Conservation (phyloP, 2,888 invertebrate species). For the Mythimna lalbum region DNA sequence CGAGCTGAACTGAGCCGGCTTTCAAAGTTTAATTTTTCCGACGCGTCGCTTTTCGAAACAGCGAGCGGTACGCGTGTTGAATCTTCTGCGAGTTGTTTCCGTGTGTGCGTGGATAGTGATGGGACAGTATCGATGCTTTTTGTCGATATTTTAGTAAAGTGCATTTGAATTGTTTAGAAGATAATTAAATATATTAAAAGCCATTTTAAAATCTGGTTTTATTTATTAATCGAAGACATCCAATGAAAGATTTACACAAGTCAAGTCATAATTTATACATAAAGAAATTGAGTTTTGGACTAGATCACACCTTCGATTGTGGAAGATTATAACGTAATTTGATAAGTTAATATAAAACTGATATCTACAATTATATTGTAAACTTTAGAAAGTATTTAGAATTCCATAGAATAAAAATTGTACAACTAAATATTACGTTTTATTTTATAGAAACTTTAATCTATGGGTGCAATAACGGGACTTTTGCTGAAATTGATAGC, state of each 20-base stretch:
- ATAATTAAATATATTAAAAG: background rate
- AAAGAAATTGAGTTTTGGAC: no score
- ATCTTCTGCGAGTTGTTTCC: conserved; percentile 61
- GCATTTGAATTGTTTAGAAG: background rate
- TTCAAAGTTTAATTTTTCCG: conserved; percentile 80
- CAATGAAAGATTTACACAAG: background rate
- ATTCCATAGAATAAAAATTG: no score
- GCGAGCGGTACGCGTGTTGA: conserved; percentile 56
- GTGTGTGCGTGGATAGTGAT: conserved; percentile 66
- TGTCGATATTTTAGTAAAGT: background rate
- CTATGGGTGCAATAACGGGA: no score
- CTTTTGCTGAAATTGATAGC: no score
- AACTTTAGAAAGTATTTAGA: no score
- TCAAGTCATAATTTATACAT: no score
- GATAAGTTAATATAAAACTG: no score
- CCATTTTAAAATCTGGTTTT: background rate
- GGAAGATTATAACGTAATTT: no score
- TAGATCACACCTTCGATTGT: no score
- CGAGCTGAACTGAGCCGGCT: conserved; percentile 77
- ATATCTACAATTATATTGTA: no score
- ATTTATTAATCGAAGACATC: background rate
- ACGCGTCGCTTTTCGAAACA: conserved; percentile 78
- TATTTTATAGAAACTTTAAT: no score
- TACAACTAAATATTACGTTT: no score
- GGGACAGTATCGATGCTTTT: conserved; percentile 49